A percentile compares a stretch with the other conserved stretches of the same genome.
These are phyloP conservation scores for Apis cerana DNA, from an alignment of 1,140 invertebrate genomes.

Conservation along the genomic window DNA sequence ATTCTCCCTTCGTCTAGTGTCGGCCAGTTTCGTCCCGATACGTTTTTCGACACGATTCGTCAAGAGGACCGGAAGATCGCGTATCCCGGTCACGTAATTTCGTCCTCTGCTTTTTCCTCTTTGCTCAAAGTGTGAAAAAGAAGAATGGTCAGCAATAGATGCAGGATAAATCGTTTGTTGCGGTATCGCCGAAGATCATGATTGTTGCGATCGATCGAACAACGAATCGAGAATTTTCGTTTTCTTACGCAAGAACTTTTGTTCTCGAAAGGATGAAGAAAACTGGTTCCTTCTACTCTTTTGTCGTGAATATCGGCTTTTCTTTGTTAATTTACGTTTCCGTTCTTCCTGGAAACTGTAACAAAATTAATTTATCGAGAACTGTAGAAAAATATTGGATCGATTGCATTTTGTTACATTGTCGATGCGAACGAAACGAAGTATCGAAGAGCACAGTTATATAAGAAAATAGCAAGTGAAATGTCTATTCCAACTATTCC, in stretches of 20 bases:
- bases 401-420: too few species aligned
- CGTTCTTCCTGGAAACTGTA: too few species aligned
- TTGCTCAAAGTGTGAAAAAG: not conserved
- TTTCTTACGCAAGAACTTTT: not conserved
- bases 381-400: too few species aligned
- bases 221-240: not conserved
- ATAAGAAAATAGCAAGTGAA: too few species aligned
- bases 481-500: too few species aligned
- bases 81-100: not conserved
- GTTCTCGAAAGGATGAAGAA: not conserved
- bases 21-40: constrained; percentile 66
- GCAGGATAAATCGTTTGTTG: too few species aligned
- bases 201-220: not conserved
- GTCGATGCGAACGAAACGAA: too few species aligned
- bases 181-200: not conserved
- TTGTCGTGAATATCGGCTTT: too few species aligned
- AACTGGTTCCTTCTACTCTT: not conserved
- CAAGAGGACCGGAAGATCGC: not conserved
- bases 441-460: too few species aligned
- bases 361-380: too few species aligned
- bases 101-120: not conserved
- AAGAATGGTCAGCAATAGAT: not conserved
- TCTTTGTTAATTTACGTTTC: too few species aligned
- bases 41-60: constrained; percentile 72
- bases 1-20: constrained; percentile 41